Base-by-base conservation (phyloP, 2,113 vertebrate species). In the Chloroceryle aenea region DNA sequence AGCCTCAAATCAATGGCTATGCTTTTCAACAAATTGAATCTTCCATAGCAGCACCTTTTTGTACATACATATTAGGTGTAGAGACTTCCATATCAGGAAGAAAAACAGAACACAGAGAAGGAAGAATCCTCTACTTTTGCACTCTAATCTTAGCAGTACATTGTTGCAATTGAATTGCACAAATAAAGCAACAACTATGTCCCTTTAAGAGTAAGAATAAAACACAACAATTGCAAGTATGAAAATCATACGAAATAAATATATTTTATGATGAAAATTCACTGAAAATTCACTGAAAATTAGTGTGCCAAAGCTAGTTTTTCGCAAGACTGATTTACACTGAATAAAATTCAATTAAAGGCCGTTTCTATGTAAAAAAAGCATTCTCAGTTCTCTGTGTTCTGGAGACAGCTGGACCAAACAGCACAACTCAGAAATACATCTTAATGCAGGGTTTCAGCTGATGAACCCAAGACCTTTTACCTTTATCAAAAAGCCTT, bases 21-120 rank as follows among this genome's bases (percentile, higher is more conserved):
- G 85, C 92, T 78, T 97, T 86, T 94, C 85, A 84, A 88, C 26
- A 96, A 96, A 96, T 86, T 93, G 91, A 92, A 83, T 94, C 72
- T 94, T 92, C 68, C 76, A 68, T 38, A 76, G 61, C 83, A 56
- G 82, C 5, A 1, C 61, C 56, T 78, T 93, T 89, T 78, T 4
- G 3, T 88, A 71, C 87, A 92, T 86, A 81, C 43, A 6, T 86
- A 84, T 86, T 47, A 77, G 62, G n/a, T 62, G 55, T 27, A 72
- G 32, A 87, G n/a, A 26, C 34, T 84, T 81, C 48, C 30, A 30
- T 67, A 52, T 32, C 42, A 71, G 72, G 34, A 69, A 84, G 23
- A 3, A 38, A 84, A 94, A 71, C 61, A 34, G 69, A 83, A 50
- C 20, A 77, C 9, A 45, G 42, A 61, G 27, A 63, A 74, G 71